Evolutionary conservation across 2,797 vertebrate species (phyloP).

Genomic region (Leptodactylus fallax): DNA sequence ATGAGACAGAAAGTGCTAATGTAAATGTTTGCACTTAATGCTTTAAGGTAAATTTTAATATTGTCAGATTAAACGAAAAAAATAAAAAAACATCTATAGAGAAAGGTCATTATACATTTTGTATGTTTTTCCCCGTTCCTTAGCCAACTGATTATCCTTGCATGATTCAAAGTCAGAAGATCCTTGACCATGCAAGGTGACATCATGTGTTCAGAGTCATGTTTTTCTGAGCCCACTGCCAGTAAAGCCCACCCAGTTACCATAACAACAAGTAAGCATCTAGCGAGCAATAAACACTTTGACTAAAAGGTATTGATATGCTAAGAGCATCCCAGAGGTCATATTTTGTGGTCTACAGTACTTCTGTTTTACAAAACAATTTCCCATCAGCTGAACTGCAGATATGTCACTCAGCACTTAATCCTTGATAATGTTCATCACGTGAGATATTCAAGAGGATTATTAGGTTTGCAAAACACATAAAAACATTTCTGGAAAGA

Average conservation of each 20-base stretch:
- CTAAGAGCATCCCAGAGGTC: background rate
- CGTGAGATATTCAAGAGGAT: background rate
- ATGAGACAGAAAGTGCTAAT: too few relatives aligned
- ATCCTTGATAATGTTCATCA: background rate
- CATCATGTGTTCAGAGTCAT: background rate
- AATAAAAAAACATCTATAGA: too few relatives aligned
- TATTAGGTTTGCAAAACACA: background rate
- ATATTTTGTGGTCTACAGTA: background rate
- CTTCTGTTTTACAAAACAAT: background rate
- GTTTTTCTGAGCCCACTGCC: background rate
- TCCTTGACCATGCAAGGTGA: background rate
- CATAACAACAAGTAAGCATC: background rate
- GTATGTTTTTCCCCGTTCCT: background rate
- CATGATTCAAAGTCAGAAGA: background rate
- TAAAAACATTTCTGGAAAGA: background rate
- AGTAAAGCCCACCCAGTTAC: background rate
- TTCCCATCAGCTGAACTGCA: background rate
- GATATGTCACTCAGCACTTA: background rate
- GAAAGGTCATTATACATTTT: too few relatives aligned
- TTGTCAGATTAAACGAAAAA: too few relatives aligned
- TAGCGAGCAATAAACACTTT: background rate
- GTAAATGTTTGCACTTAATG: too few relatives aligned
- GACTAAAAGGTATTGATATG: background rate
- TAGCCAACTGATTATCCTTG: background rate
- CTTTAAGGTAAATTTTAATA: too few relatives aligned